A percentile compares a stretch with the other conserved stretches of the same genome.
Evolutionary conservation across 2,888 invertebrate species (phyloP).

Genomic region (Plebejus anna): DNA sequence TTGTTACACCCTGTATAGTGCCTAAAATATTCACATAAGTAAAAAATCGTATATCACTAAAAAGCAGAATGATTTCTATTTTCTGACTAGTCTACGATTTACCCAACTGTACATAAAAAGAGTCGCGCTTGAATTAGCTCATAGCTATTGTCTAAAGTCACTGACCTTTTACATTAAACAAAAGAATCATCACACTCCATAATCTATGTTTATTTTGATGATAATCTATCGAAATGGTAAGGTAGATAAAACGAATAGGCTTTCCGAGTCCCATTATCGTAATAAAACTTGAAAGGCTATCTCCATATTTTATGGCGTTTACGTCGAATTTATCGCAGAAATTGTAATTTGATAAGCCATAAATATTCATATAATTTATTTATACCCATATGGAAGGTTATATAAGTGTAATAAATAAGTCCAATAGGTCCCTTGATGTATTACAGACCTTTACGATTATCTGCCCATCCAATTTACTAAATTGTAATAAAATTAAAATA

Average conservation of each 20-base stretch:
- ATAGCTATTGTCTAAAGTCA: constrained; percentile 5
- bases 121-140: neutral
- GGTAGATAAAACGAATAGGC: neutral
- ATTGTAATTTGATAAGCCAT: constrained; percentile 16
- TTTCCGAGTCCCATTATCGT: neutral
- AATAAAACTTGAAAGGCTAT: constrained; percentile 10
- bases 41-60: neutral
- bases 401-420: neutral
- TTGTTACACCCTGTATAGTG: too few species aligned
- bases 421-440: neutral
- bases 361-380: constrained; percentile 5
- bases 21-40: too few species aligned
- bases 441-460: neutral
- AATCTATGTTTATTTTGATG: neutral
- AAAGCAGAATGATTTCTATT: neutral
- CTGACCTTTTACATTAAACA: neutral
- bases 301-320: neutral
- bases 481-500: too few species aligned
- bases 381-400: neutral
- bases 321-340: constrained; percentile 1
- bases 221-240: neutral
- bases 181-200: neutral
- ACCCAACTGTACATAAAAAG: neutral
- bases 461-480: neutral
- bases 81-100: neutral